These are phyloP conservation scores for Poeciliopsis occidentalis DNA, from an alignment of 2,113 vertebrate genomes.

Conservation along the genomic window DNA sequence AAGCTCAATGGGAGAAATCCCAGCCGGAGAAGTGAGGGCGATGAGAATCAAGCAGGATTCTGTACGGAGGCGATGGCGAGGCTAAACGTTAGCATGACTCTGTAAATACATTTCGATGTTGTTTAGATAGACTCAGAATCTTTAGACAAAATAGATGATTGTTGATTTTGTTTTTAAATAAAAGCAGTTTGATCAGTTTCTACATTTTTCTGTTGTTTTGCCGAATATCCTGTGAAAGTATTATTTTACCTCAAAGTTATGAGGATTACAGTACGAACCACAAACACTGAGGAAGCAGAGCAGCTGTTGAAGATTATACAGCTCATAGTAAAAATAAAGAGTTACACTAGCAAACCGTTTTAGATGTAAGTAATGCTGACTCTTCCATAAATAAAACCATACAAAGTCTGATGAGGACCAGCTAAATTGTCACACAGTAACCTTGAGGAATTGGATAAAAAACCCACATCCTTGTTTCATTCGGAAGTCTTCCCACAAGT, in stretches of 20 bases:
- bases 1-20: too few relatives aligned
- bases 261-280: neutral
- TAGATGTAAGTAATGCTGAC: neutral
- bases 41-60: too few relatives aligned
- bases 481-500: constrained; percentile 57
- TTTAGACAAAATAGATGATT: too few relatives aligned
- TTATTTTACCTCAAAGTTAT: neutral
- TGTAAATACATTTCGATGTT: too few relatives aligned
- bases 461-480: constrained; percentile 54
- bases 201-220: too few relatives aligned
- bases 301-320: neutral
- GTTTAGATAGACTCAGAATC: too few relatives aligned
- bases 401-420: constrained; percentile 32
- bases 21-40: too few relatives aligned
- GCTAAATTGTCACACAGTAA: constrained; percentile 49
- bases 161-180: too few relatives aligned
- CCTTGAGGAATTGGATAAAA: constrained; percentile 32
- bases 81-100: too few relatives aligned
- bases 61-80: too few relatives aligned
- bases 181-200: too few relatives aligned
- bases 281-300: neutral
- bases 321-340: neutral
- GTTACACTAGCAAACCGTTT: neutral
- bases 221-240: too few relatives aligned
- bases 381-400: neutral